Conservation (phyloP, 1,140 invertebrate genomes). For the Hycleus cichorii region DNA sequence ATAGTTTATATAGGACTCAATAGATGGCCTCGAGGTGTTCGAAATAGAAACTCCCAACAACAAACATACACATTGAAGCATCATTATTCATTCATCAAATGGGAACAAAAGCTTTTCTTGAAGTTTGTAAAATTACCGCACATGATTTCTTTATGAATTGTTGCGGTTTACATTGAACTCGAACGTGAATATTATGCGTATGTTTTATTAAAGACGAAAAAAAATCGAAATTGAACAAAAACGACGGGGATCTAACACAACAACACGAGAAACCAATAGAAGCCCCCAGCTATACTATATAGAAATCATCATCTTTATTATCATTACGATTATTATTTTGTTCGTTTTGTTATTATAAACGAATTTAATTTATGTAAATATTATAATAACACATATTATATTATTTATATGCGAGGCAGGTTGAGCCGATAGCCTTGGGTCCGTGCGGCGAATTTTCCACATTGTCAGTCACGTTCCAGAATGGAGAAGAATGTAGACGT, state of each 20-base stretch:
- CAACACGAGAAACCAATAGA: background rate
- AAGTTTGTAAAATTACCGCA: conserved; percentile 5
- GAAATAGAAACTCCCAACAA: no score
- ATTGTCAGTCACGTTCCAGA: conserved; percentile 26
- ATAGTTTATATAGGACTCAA: no score
- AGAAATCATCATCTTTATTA: background rate
- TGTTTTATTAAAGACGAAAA: no score
- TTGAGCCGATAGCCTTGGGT: conserved; percentile 24
- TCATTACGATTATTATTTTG: background rate
- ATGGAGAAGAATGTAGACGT: conserved; percentile 24
- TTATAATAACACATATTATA: conserved; percentile 28
- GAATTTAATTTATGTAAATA: conserved; percentile 33
- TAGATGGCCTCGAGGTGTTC: no score
- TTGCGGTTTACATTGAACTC: conserved; percentile 1
- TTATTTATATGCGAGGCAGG: conserved; percentile 21
- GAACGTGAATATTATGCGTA: conserved; percentile 2
- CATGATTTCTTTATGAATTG: conserved; percentile 12
- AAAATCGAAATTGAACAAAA: no score
- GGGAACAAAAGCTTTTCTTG: conserved; percentile 10
- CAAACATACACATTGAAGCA: no score
- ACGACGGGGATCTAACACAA: background rate
- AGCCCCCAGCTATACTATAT: conserved; percentile 3
- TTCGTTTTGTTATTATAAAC: conserved; percentile 12
- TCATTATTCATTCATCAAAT: background rate
- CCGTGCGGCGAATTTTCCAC: conserved; percentile 27